Percentiles rank a stretch among this genome's conserved stretches.
phyloP scores from a whole-genome alignment of 2,113 vertebrate species.

The Esox niger region DNA sequence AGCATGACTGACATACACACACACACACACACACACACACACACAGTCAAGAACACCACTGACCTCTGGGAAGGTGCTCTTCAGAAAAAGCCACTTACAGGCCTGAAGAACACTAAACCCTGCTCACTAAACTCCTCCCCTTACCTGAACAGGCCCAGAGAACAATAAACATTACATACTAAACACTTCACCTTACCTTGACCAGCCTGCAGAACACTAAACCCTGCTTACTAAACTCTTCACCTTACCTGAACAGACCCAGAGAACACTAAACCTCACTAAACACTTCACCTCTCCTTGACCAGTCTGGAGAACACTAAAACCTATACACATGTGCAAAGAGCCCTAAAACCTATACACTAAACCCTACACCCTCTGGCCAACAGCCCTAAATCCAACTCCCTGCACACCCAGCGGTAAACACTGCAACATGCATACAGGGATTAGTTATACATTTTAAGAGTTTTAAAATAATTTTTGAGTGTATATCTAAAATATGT shows the following conservation, averaged over 20 bases:
- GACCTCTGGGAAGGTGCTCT: constrained; percentile 67
- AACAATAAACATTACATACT: neutral
- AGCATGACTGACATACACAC: constrained; percentile 50
- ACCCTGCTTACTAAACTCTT: neutral
- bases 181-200: neutral
- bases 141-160: constrained; percentile 13
- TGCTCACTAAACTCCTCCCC: neutral
- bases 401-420: neutral
- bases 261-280: neutral
- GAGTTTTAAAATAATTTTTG: too few species aligned
- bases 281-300: neutral
- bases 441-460: too few species aligned
- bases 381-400: neutral
- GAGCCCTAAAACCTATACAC: neutral
- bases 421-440: neutral
- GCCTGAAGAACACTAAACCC: neutral
- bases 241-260: neutral
- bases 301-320: too few species aligned
- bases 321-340: neutral
- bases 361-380: neutral
- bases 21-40: constrained; percentile 52
- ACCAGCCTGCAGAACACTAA: neutral
- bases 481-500: too few species aligned
- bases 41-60: constrained; percentile 71
- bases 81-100: constrained; percentile 37